A percentile compares a stretch with the other conserved stretches of the same genome.
Conservation (phyloP, 1,140 invertebrate species). For the Arctopsyche grandis region DNA sequence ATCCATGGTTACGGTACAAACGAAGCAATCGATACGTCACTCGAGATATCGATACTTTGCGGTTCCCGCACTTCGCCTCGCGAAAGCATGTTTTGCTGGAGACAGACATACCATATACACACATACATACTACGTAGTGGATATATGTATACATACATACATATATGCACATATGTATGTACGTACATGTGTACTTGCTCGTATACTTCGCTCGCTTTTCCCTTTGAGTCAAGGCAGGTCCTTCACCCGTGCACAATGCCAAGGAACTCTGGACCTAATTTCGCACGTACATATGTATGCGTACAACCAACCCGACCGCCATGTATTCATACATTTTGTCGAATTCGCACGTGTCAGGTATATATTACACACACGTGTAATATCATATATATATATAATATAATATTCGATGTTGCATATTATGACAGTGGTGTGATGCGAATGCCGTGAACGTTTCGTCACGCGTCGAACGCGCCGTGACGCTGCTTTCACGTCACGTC, state of each 20-base stretch:
- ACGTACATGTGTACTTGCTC: not conserved
- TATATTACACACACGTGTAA: too few relatives aligned
- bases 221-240: slow-evolving; percentile 35
- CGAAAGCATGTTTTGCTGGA: too few relatives aligned
- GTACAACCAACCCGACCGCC: too few relatives aligned
- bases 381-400: too few relatives aligned
- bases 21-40: too few relatives aligned
- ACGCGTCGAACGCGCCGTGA: not conserved
- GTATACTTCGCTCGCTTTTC: slow-evolving; percentile 22
- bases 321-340: too few relatives aligned
- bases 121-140: too few relatives aligned
- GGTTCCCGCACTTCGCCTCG: too few relatives aligned
- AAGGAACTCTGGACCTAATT: slow-evolving; percentile 35
- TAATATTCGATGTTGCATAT: not conserved
- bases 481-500: slow-evolving; percentile 29
- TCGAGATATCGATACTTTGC: too few relatives aligned
- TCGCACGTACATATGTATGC: slow-evolving; percentile 21
- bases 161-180: not conserved
- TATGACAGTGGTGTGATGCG: not conserved
- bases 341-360: too few relatives aligned
- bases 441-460: slow-evolving; percentile 11
- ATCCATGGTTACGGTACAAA: too few relatives aligned
- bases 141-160: not conserved
- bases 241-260: slow-evolving; percentile 30
- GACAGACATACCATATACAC: too few relatives aligned